Conservation (phyloP, 2,888 invertebrate species). For the Saturnia japonica region DNA sequence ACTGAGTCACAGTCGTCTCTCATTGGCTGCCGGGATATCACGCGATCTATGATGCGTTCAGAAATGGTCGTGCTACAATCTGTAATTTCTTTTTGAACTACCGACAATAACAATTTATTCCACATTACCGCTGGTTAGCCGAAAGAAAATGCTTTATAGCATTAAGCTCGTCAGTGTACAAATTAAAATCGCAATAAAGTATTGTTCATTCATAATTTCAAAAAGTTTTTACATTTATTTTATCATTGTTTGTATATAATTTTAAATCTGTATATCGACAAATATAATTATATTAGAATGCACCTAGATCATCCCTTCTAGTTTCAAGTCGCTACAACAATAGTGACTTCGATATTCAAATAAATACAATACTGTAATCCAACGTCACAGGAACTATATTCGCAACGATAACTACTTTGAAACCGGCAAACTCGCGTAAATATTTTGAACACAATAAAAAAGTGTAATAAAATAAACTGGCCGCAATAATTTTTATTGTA, state of each 20-base stretch:
- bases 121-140: too few species aligned
- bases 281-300: not conserved
- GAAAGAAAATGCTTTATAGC: too few species aligned
- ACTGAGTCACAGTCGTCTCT: too few species aligned
- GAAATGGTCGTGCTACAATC: too few species aligned
- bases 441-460: constrained; percentile 75
- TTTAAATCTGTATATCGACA: constrained; percentile 1
- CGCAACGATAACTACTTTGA: constrained; percentile 33
- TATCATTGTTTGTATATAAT: not conserved
- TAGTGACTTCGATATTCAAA: not conserved
- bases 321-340: not conserved
- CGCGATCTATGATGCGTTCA: too few species aligned
- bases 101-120: too few species aligned
- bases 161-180: too few species aligned
- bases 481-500: constrained; percentile 81
- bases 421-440: constrained; percentile 41
- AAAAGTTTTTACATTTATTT: not conserved
- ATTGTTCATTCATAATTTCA: too few species aligned
- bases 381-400: constrained; percentile 34
- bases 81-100: too few species aligned
- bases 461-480: constrained; percentile 80
- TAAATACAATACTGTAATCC: not conserved
- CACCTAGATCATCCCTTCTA: not conserved
- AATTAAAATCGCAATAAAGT: too few species aligned
- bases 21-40: too few species aligned